A percentile compares a stretch with the other conserved stretches of the same genome.
These are phyloP conservation scores for Chrysotoxum bicinctum DNA, from an alignment of 2,888 invertebrate genomes.

Conservation along the genomic window DNA sequence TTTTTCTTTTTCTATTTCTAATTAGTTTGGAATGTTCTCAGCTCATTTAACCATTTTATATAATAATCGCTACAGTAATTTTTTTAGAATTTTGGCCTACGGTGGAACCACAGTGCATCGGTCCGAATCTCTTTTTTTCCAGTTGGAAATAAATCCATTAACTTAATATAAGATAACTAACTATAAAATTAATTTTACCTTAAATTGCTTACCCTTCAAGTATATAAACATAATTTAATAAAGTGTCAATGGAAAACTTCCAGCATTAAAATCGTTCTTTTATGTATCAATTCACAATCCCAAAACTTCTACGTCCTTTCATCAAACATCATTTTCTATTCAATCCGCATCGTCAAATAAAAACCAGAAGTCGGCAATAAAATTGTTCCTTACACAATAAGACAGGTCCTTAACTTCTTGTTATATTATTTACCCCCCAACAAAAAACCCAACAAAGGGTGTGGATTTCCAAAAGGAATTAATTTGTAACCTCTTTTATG, in stretches of 20 bases:
- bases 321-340: constrained; percentile 19
- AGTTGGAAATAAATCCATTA: no score
- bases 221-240: no score
- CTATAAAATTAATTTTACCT: no score
- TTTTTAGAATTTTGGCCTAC: no score
- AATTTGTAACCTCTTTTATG: constrained; percentile 73
- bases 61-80: no score
- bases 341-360: constrained; percentile 28
- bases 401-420: constrained; percentile 38
- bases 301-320: background rate
- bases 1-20: no score
- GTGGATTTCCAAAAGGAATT: constrained; percentile 69
- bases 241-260: background rate
- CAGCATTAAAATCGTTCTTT: background rate
- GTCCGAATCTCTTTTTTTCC: no score
- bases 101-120: no score
- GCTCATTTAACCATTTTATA: no score
- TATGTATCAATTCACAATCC: background rate
- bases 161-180: no score
- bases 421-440: background rate
- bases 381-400: background rate
- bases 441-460: constrained; percentile 18
- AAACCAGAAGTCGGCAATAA: constrained; percentile 43
- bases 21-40: no score
- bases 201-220: no score